Evolutionary conservation across 1,140 invertebrate species (phyloP), one percentile per base, ranked within the genome.

Genomic region (Ostrea edulis): DNA sequence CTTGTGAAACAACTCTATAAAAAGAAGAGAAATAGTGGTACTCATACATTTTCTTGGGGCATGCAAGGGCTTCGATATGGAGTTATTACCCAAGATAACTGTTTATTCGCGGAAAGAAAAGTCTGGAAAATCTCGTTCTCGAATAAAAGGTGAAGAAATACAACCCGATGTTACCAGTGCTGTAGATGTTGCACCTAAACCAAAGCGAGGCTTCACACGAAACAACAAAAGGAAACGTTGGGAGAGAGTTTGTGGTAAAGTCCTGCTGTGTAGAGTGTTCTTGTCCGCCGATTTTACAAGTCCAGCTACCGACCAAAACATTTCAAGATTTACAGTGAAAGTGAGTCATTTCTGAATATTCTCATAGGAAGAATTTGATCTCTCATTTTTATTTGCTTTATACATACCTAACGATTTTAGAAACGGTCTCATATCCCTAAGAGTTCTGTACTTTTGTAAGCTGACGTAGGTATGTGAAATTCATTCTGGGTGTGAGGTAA

Each of bases 311-410:
- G 68, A 77, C 7, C 22, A 77, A 25, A 44, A 35, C 22, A 12
- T 77, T 77, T 77, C 68, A 14, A 77, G 25, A 77, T 77, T 77
- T 77, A 77, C 68, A 8, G 68, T 77, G 25, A 77, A 25, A 14
- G 68, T 77, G 68, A 77, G 68, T 77, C 22, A 77, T 29, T 29
- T 77, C 25, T 29, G 8, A 29, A 77, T 29, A 29, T 25, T 77
- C 25, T 17, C 68, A 29, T 77, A 35, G 25, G 68, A 77, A 71
- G 22, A 77, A 77, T 77, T 25, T 35, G 8, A 29, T 77, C 68
- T 77, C 68, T 44, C 5, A 44, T 44, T 44, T n/a, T n/a, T 14
- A 62, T 62, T 14, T n/a, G 58, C n/a, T 20, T 62, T 44, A 44
- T 44, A 44, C 35, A 44, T 44, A 44, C 35, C 35, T 44, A 44